Evolutionary conservation across 2,888 invertebrate species (phyloP), one percentile per base, ranked within the genome.

Genomic region (Torymus auratus): DNA sequence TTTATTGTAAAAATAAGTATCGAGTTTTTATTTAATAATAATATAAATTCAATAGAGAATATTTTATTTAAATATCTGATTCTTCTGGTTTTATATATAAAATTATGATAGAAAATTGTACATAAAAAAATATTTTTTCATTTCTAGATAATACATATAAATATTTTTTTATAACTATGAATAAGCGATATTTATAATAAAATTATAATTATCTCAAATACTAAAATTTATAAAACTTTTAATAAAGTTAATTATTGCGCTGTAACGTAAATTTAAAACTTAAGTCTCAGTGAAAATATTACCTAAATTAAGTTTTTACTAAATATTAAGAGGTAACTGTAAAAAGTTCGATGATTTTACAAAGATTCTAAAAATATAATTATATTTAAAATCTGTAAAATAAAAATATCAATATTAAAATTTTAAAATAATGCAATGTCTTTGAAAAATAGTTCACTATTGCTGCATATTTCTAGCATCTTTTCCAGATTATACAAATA

Each of bases 251-350:
- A 41, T 41, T 52, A 52, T 52, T 65, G 50, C 53, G 15, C 20
- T 78, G 64, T 60, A 17, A 12, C 15, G 15, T 77, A 76, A 72
- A 67, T 55, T 50, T 73, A 73, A 69, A 64, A 13, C 58, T 78
- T 75, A 41, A 41, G 41, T 7, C 41, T 76, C 69, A 78, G 56
- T 72, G 15, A 50, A 74, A 65, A 3, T 78, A 78, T 70, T 74
- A 79, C 53, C 12, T 53, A 17, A 67, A 65, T 75, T 70, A 78
- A 71, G 70, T 78, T 75, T 69, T 82, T 74, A 79, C 71, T 75
- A 65, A 50, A 41, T 7, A 77, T 67, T 72, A 52, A 83, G 20
- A 79, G 83, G 83, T 83, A 83, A 83, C 83, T 81, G 69, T 77
- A 53, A 67, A 75, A 7, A 41, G 41, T 50, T 41, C 56, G 11